phyloP scores from a whole-genome alignment of 1,140 invertebrate species.

The Drosophila quadrilineata region DNA sequence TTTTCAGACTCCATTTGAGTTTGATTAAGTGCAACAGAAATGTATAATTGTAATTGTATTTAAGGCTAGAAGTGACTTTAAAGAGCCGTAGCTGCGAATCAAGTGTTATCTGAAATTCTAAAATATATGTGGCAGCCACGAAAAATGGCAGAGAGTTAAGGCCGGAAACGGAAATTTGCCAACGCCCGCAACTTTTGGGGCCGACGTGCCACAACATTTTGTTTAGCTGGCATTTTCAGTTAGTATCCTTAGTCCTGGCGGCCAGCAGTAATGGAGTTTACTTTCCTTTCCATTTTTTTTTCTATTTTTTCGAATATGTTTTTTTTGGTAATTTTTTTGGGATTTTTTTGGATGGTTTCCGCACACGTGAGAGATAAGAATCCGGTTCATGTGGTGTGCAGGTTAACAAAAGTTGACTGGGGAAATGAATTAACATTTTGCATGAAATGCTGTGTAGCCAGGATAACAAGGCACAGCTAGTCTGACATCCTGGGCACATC shows the following conservation, averaged over 20 bases:
- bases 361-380: constrained; percentile 59
- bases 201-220: constrained; percentile 44
- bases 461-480: constrained; percentile 17
- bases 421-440: constrained; percentile 78
- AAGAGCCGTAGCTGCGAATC: constrained; percentile 29
- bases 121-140: background rate
- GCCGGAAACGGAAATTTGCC: constrained; percentile 59
- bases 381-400: constrained; percentile 51
- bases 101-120: constrained; percentile 22
- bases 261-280: no score
- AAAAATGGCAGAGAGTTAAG: constrained; percentile 16
- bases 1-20: constrained; percentile 50
- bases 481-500: constrained; percentile 5
- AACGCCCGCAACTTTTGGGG: constrained; percentile 41
- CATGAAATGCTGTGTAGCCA: constrained; percentile 32
- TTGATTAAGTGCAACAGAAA: no score
- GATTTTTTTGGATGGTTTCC: no score
- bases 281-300: no score
- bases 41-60: no score
- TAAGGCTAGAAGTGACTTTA: no score
- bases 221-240: constrained; percentile 42
- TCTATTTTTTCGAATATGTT: no score
- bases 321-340: no score
- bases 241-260: background rate
- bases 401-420: constrained; percentile 43